Percentiles rank a stretch among this genome's conserved stretches.
phyloP scores from a whole-genome alignment of 53 echinoderm and acorn worm genomes.

The Henricia sp. region DNA sequence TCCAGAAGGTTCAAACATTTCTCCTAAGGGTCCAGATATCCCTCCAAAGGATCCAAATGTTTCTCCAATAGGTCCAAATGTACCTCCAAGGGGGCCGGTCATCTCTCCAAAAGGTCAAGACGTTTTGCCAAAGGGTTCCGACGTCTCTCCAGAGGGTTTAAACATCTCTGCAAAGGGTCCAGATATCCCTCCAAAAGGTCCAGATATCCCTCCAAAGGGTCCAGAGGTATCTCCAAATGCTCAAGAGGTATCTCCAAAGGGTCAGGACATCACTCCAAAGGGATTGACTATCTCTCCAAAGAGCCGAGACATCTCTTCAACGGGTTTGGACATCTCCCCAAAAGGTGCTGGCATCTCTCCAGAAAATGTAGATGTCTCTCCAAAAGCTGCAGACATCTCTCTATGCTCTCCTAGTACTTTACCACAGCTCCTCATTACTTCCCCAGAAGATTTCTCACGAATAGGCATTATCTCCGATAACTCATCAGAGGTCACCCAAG shows the following conservation, averaged over 20 bases:
- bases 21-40: not conserved
- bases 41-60: not conserved
- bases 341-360: no score
- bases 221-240: not conserved
- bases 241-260: no score
- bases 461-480: no score
- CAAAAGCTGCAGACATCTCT: no score
- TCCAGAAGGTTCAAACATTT: not conserved
- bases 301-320: no score
- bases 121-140: no score
- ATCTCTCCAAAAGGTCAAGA: no score
- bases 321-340: not conserved
- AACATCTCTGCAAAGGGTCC: no score
- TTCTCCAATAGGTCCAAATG: not conserved
- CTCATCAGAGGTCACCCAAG: not conserved
- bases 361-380: no score
- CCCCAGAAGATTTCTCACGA: not conserved
- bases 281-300: not conserved
- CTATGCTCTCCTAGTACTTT: no score
- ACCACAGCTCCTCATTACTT: not conserved
- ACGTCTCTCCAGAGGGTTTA: no score
- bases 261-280: not conserved
- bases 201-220: not conserved
- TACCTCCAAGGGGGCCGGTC: not conserved
- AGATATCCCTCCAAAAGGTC: no score